phyloP scores from a whole-genome alignment of 2,113 vertebrate genomes.

The Kryptolebias marmoratus region DNA sequence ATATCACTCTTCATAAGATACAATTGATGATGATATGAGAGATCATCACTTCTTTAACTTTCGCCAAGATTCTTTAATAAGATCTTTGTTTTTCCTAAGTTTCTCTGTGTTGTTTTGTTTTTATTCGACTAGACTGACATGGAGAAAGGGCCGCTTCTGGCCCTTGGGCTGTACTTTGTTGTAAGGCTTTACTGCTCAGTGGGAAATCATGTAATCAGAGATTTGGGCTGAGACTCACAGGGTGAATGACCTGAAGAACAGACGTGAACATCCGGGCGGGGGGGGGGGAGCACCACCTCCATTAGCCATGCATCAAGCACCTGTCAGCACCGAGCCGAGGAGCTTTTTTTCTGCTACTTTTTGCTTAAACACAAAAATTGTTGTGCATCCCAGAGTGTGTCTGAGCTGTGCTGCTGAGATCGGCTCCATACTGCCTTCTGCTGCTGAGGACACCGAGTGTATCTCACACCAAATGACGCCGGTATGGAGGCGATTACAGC shows the following conservation, averaged over 20 bases:
- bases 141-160: too few species aligned
- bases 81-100: too few species aligned
- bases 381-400: conserved; percentile 21
- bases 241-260: conserved; percentile 23
- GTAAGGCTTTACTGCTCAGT: conserved; percentile 27
- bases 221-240: background rate
- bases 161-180: background rate
- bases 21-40: too few species aligned
- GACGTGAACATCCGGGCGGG: conserved; percentile 26
- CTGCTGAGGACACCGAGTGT: conserved; percentile 29
- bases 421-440: conserved; percentile 19
- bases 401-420: conserved; percentile 40
- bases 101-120: too few species aligned
- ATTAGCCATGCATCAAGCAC: too few species aligned
- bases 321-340: too few species aligned
- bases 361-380: conserved; percentile 19
- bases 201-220: conserved; percentile 11
- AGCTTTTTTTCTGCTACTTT: conserved; percentile 24
- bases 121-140: too few species aligned
- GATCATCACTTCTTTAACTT: too few species aligned
- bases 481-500: conserved; percentile 34
- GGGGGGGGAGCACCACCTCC: too few species aligned
- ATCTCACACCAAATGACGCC: conserved; percentile 38
- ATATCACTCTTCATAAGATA: too few species aligned
- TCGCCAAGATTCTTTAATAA: too few species aligned